Conservation (phyloP, 2,113 vertebrate species). For the Malurus cyaneus region DNA sequence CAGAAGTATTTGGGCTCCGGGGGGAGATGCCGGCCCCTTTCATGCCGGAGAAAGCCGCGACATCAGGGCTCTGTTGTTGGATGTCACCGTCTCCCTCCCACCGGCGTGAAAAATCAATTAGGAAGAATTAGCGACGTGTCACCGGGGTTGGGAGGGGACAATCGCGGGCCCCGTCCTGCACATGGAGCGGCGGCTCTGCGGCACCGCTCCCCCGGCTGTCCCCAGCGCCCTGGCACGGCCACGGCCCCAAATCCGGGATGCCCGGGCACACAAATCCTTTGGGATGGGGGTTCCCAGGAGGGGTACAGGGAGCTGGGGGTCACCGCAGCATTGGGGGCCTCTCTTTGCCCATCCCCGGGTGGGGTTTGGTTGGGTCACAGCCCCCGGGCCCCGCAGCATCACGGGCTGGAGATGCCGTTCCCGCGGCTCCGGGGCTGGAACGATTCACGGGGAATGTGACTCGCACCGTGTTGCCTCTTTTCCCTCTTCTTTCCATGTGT, state of each 20-base stretch:
- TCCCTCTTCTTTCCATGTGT: not conserved
- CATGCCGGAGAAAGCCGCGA: constrained; percentile 26
- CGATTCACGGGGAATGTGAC: not conserved
- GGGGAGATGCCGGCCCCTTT: constrained; percentile 20
- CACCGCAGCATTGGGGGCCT: fast-evolving
- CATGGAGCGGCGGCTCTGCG: fast-evolving
- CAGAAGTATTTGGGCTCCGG: not conserved
- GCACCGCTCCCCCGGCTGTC: fast-evolving
- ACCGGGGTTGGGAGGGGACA: not conserved
- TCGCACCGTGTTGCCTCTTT: not conserved
- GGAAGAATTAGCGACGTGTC: constrained; percentile 57
- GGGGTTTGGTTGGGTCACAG: fast-evolving
- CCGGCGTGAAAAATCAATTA: constrained; percentile 63
- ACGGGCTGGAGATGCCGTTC: fast-evolving
- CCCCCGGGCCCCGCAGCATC: fast-evolving
- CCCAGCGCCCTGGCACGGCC: not conserved
- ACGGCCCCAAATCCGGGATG: fast-evolving
- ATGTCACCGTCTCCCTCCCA: constrained; percentile 43
- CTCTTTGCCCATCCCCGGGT: not conserved
- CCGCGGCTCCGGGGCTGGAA: not conserved
- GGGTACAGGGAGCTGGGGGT: not conserved
- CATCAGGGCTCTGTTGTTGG: constrained; percentile 25
- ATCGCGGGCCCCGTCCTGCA: not conserved
- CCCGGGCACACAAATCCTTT: fast-evolving
- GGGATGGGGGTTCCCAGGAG: fast-evolving